phyloP scores from a whole-genome alignment of 2,797 vertebrate species.

The Botia almorhae region DNA sequence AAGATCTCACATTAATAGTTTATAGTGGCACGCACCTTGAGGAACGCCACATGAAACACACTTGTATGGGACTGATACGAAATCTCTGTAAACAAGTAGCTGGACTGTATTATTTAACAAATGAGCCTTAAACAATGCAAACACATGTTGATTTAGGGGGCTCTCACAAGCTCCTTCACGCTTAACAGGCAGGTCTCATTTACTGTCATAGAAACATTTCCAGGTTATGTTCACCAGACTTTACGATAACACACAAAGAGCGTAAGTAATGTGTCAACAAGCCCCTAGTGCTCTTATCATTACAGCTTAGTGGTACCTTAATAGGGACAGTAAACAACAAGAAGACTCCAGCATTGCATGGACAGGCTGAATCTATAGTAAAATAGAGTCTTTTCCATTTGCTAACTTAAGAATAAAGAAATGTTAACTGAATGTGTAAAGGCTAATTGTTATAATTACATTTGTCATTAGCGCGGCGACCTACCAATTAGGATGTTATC shows the following conservation, averaged over 20 bases:
- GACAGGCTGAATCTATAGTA: not conserved
- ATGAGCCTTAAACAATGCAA: constrained; percentile 53
- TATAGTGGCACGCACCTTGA: constrained; percentile 21
- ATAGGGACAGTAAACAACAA: constrained; percentile 41
- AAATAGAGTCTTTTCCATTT: constrained; percentile 2
- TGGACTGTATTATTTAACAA: constrained; percentile 44
- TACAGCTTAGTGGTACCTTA: constrained; percentile 39
- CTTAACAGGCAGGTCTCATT: constrained; percentile 42
- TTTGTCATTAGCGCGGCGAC: not conserved
- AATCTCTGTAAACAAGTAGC: constrained; percentile 57
- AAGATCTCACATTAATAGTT: not conserved
- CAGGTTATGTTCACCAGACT: constrained; percentile 51
- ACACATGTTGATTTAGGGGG: constrained; percentile 34
- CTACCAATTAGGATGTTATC: not conserved
- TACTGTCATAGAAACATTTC: constrained; percentile 63
- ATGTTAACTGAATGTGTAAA: too few relatives aligned
- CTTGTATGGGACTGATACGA: constrained; percentile 49
- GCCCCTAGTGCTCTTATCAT: constrained; percentile 49
- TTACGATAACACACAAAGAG: constrained; percentile 56
- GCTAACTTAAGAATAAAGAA: not conserved
- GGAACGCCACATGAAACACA: constrained; percentile 5
- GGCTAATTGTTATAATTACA: not conserved
- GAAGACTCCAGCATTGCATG: constrained; percentile 11
- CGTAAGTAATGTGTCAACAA: constrained; percentile 57
- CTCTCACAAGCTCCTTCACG: constrained; percentile 43